Percentiles rank a stretch among this genome's conserved stretches.
phyloP scores from a whole-genome alignment of 2,113 vertebrate genomes.

The Rhabdornis inornatus region DNA sequence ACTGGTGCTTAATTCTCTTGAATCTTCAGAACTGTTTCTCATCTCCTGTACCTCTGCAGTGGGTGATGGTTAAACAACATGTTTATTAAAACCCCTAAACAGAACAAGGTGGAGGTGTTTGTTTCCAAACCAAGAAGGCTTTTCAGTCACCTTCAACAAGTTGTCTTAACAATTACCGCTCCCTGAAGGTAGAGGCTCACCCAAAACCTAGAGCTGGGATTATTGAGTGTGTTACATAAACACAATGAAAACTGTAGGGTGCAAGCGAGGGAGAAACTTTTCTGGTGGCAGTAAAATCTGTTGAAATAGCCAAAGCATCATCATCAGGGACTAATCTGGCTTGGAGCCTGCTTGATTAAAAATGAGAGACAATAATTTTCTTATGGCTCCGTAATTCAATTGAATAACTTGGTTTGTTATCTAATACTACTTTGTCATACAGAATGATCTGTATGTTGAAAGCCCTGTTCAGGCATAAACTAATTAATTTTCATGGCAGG shows the following conservation, averaged over 20 bases:
- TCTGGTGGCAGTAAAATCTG: not conserved
- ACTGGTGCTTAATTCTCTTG: not conserved
- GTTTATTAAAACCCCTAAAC: not conserved
- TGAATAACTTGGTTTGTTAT: constrained; percentile 46
- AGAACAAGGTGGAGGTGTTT: not conserved
- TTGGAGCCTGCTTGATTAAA: constrained; percentile 53
- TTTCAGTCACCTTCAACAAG: not conserved
- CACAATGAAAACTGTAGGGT: not conserved
- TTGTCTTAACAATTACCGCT: not conserved
- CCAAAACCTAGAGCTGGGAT: not conserved
- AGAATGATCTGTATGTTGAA: constrained; percentile 41
- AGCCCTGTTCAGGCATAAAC: constrained; percentile 48
- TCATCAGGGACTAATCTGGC: constrained; percentile 10
- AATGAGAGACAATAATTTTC: constrained; percentile 52
- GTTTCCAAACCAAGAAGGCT: not conserved
- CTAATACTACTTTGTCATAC: constrained; percentile 32
- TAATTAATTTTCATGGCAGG: constrained; percentile 53
- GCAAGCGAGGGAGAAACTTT: not conserved
- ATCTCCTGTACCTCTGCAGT: not conserved
- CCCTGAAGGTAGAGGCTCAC: not conserved
- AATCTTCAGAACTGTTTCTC: not conserved
- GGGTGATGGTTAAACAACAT: not conserved
- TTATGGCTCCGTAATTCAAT: constrained; percentile 30
- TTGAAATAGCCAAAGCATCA: not conserved
- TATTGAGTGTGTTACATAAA: not conserved